Evolutionary conservation across 2,888 invertebrate genomes (phyloP), one percentile per base, ranked within the genome.

Genomic region (Drosophila nr. perissopoda): DNA sequence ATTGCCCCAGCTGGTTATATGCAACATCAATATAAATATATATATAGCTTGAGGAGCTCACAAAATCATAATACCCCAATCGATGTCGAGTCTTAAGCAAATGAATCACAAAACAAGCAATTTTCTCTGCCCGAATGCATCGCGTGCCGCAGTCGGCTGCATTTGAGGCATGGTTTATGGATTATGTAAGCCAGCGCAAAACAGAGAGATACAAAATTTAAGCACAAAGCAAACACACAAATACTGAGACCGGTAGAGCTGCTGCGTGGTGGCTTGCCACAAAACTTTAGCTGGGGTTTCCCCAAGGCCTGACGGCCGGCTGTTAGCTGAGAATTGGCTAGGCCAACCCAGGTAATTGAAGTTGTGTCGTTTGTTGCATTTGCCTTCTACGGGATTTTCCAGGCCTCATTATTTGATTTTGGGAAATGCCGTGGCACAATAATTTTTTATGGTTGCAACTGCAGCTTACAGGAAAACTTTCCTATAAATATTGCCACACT

Each of bases 261-360:
- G 62, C 36, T 53, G 49, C 62, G 64, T 46, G 68, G 65, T 60
- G 64, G 74, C 58, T 78, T 71, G 67, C 75, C 83, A 53, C 71
- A 80, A 80, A 71, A 63, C 16, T 65, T 70, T 59, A 42, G 65
- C 46, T 87, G 89, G 85, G 85, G 85, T 82, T 86, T 89, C 82
- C 85, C 85, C 85, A 89, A 86, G 88, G 85, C 89, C 85, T 64
- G 56, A 59, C 42, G 31, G 11, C 65, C 78, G 73, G 70, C 60
- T 78, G 34, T 8, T 33, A 33, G 69, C 74, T 74, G 81, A 81
- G 81, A 80, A 80, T 84, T 72, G 74, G 69, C 86, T 73, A 79
- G 83, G 79, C 79, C 61, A 74, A 74, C 46, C 63, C 38, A n/a
- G 52, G 46, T 48, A 65, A 33, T 65, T 61, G 25, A 62, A 38